Evolutionary conservation across 2,113 vertebrate species (phyloP).

Genomic region (Lepus americanus): DNA sequence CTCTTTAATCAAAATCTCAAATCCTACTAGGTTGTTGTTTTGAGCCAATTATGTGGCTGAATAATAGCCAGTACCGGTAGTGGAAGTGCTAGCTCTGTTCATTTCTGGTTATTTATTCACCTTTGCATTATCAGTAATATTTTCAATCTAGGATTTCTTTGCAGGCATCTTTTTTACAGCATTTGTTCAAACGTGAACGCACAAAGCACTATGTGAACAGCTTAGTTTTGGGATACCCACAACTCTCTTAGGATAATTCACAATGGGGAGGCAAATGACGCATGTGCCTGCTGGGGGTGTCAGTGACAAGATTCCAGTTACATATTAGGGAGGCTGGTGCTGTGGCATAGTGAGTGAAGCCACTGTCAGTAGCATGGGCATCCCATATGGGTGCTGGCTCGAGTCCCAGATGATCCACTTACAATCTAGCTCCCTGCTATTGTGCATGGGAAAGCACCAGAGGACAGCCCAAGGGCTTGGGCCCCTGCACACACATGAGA

Average conservation of each 20-base stretch:
- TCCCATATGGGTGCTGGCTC: too few relatives aligned
- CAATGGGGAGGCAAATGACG: not conserved
- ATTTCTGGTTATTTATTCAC: not conserved
- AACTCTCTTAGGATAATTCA: not conserved
- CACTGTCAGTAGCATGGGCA: too few relatives aligned
- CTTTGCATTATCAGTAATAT: not conserved
- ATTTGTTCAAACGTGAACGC: not conserved
- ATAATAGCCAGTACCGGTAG: not conserved
- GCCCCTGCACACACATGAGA: too few relatives aligned
- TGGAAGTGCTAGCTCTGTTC: not conserved
- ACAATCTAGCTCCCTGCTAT: too few relatives aligned
- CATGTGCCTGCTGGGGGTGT: not conserved
- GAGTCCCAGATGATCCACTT: too few relatives aligned
- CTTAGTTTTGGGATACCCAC: not conserved
- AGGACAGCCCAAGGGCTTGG: too few relatives aligned
- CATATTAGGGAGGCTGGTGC: too few relatives aligned
- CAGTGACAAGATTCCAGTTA: not conserved
- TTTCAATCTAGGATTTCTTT: constrained; percentile 20
- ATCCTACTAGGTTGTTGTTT: not conserved
- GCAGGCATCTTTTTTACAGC: not conserved
- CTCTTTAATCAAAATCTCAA: constrained; percentile 13
- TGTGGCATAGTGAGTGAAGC: too few relatives aligned
- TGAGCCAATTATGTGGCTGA: not conserved
- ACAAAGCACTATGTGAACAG: not conserved
- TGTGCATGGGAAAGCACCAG: too few relatives aligned